phyloP scores from a whole-genome alignment of 2,888 invertebrate genomes.

The Stomorhina lunata region DNA sequence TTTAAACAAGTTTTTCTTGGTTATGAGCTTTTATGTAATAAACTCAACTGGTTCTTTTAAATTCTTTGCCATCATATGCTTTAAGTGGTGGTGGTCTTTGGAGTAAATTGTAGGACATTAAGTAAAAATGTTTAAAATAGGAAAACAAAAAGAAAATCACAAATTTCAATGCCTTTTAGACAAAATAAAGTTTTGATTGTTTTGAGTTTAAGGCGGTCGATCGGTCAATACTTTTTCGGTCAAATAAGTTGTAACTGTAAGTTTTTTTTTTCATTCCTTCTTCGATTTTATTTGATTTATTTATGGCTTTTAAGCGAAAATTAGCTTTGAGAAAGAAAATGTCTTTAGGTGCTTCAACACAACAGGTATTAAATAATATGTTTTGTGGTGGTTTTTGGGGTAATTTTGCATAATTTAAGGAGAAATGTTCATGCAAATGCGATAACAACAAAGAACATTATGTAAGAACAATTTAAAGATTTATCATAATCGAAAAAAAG shows the following conservation, averaged over 20 bases:
- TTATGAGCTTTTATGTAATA: constrained; percentile 8
- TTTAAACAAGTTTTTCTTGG: constrained; percentile 32
- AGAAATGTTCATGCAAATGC: not conserved
- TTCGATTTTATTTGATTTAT: not conserved
- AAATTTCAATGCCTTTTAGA: constrained; percentile 28
- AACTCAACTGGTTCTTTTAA: not conserved
- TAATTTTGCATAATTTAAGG: not conserved
- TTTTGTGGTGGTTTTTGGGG: too few species aligned
- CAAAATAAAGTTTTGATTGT: constrained; percentile 31
- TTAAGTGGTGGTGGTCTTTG: constrained; percentile 26
- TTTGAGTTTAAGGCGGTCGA: constrained; percentile 10
- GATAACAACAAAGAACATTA: not conserved
- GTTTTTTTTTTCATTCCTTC: too few species aligned
- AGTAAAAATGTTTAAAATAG: not conserved
- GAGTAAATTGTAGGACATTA: constrained; percentile 14
- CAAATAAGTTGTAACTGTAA: constrained; percentile 44
- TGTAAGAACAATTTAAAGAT: not conserved
- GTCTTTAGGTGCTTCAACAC: not conserved
- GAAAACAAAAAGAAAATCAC: not conserved
- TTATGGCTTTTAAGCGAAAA: not conserved
- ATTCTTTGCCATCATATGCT: not conserved
- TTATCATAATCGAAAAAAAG: too few species aligned
- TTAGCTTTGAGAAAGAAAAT: constrained; percentile 7
- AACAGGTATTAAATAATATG: constrained; percentile 9
- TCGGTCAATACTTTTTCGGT: not conserved